Percentiles rank a stretch among this genome's conserved stretches.
Evolutionary conservation across 1,140 invertebrate species (phyloP).

Genomic region (Stratiolaelaps scimitus): DNA sequence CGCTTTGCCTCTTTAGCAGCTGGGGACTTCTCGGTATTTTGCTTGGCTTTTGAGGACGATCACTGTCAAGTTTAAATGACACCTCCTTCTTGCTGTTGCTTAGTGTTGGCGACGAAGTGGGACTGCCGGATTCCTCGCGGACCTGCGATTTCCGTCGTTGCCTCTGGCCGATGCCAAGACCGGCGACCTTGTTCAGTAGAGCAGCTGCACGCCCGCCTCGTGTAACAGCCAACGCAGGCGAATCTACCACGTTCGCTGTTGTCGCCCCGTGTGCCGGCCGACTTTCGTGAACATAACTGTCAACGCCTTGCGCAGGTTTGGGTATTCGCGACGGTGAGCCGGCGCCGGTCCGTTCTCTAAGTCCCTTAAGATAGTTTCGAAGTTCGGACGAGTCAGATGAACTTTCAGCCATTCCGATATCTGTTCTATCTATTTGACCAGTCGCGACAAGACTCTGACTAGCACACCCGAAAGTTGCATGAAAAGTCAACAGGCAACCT

Average conservation of each 20-base stretch:
- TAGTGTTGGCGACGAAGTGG: background rate
- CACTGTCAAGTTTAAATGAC: background rate
- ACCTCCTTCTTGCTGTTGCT: conserved; percentile 15
- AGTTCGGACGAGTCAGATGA: conserved; percentile 17
- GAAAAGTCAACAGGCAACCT: no score
- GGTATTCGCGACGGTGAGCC: conserved; percentile 7
- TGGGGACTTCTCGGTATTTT: conserved; percentile 4
- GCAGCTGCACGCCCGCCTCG: background rate
- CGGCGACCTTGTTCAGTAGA: background rate
- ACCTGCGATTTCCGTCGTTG: background rate
- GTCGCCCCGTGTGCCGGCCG: background rate
- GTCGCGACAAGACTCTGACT: no score
- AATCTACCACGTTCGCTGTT: no score
- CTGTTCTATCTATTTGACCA: no score
- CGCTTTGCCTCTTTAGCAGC: background rate
- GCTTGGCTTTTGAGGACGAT: background rate
- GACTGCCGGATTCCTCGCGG: background rate
- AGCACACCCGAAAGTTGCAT: no score
- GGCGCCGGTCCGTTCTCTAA: background rate
- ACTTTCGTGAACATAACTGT: background rate
- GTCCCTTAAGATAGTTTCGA: conserved; percentile 6
- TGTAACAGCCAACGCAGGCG: no score
- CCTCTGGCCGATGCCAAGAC: background rate
- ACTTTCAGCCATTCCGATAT: conserved; percentile 11
- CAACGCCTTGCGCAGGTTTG: background rate